Base-by-base conservation (phyloP, 1,140 invertebrate genomes). In the Neotoxoptera formosana region DNA sequence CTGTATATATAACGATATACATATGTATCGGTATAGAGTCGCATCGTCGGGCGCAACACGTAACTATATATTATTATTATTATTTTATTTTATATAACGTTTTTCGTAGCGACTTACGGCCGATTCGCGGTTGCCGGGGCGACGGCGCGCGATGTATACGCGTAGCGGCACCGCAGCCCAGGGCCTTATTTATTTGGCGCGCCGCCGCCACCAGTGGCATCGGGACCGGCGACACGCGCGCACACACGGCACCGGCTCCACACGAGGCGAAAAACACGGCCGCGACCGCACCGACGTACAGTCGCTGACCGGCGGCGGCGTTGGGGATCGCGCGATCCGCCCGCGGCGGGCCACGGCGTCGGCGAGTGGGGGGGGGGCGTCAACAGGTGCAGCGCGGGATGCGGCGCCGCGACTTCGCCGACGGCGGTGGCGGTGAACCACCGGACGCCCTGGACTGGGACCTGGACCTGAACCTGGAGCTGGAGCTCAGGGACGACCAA, bases 361-460 rank as follows among this genome's bases (percentile, higher is more conserved):
- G 9, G 45, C 9, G 11, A 20, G 1, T 56, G 56, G 36, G 14
- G 47, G 67, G 6, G n/a, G 67, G 20, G 67, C n/a, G 41, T 1
- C 47, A 53, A n/a, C 81, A 56, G 51, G 76, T 21, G 91, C n/a
- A n/a, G n/a, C 47, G 34, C 17, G 48, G 48, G 51, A 93, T 93
- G 91, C 91, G 91, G 41, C 91, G 91, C 30, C 91, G 91, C 11
- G 81, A 84, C 23, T 17, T 6, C 30, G 25, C 2, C 76, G 67
- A 23, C 45, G 91, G 47, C 48, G 91, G 76, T 25, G 91, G 47
- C 48, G 91, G 76, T 25, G 91, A 84, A n/a, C 91, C 91, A 21
- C 91, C 91, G 45, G 91, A 93, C 76, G 91, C 76, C 1, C 14
- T 93, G 91, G 91, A 93, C 45, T 93, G 91, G 91, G 91, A 93